These are phyloP conservation scores for Callinectes sapidus DNA, from an alignment of 2,888 invertebrate species.

Conservation along the genomic window DNA sequence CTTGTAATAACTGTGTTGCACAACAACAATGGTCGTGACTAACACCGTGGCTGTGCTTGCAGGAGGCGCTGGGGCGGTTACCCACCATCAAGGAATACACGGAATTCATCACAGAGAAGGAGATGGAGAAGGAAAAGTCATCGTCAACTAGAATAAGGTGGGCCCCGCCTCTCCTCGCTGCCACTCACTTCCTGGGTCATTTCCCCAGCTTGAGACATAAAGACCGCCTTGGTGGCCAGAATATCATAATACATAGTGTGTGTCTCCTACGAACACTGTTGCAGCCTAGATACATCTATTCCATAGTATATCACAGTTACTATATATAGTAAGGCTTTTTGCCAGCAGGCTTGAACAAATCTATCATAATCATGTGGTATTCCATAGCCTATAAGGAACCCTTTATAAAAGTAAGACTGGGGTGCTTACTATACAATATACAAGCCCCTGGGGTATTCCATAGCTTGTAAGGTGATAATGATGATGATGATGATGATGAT, in stretches of 20 bases:
- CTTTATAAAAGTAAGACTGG: neutral
- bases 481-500: constrained; percentile 34
- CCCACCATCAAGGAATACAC: constrained; percentile 70
- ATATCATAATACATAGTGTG: neutral
- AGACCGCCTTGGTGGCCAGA: neutral
- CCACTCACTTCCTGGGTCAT: neutral
- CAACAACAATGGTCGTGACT: neutral
- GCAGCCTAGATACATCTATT: constrained; percentile 1
- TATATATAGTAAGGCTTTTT: neutral
- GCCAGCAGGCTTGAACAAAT: neutral
- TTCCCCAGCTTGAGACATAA: neutral
- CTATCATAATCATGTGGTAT: neutral
- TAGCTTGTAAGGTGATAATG: constrained; percentile 21
- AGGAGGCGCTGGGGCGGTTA: constrained; percentile 54
- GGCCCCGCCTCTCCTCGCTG: neutral
- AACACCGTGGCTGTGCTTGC: neutral
- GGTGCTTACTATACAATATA: neutral
- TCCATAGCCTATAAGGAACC: neutral
- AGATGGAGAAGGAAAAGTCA: constrained; percentile 66
- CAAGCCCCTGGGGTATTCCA: neutral
- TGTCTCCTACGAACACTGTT: neutral
- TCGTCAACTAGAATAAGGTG: constrained; percentile 70
- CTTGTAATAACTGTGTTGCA: neutral
- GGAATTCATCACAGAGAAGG: constrained; percentile 65
- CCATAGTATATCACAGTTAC: neutral